Percentiles rank a stretch among this genome's conserved stretches.
Evolutionary conservation across 2,797 vertebrate genomes (phyloP).

Genomic region (Mus spretus): DNA sequence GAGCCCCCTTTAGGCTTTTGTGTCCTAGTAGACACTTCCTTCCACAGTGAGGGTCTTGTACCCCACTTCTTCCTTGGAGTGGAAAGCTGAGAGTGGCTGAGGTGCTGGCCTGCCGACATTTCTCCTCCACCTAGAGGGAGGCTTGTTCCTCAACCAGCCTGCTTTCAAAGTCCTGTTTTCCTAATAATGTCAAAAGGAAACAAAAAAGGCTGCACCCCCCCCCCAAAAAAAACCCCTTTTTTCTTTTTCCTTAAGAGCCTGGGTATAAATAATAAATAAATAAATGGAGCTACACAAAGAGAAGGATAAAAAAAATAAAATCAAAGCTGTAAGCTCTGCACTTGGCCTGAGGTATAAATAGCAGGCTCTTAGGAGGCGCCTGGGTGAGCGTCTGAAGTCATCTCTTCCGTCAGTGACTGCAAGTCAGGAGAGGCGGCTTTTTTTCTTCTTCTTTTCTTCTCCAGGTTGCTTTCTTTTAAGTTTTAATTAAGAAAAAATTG

Average conservation of each 20-base stretch:
- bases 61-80: background rate
- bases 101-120: fast-evolving
- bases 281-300: constrained; percentile 26
- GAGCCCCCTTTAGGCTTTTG: fast-evolving
- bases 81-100: fast-evolving
- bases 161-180: background rate
- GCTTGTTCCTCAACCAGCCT: background rate
- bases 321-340: background rate
- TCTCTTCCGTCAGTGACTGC: background rate
- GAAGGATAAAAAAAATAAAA: background rate
- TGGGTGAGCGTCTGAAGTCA: background rate
- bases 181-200: background rate
- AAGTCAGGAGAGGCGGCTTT: background rate
- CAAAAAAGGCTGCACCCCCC: background rate
- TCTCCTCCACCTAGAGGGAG: too few relatives aligned
- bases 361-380: background rate
- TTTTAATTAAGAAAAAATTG: background rate
- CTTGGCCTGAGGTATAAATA: background rate
- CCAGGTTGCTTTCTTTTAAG: background rate
- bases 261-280: constrained; percentile 45
- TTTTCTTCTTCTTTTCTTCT: background rate
- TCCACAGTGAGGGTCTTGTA: fast-evolving
- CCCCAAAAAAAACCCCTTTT: background rate
- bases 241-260: background rate
- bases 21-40: fast-evolving